Conservation (phyloP, 2,113 vertebrate species). For the Scomber japonicus region DNA sequence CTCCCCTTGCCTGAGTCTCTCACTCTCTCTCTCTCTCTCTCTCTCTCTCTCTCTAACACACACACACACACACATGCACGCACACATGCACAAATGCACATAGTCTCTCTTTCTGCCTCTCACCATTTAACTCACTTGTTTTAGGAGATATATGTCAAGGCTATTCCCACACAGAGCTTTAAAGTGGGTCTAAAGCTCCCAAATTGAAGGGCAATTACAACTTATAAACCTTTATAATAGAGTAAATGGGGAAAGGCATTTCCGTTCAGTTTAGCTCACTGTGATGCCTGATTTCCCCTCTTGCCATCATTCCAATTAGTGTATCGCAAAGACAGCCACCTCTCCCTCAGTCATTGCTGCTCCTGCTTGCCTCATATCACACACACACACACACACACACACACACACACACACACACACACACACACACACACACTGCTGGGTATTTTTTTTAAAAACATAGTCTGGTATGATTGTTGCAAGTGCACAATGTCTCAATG, state of each 20-base stretch:
- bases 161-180: constrained; percentile 66
- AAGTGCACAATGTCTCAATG: constrained; percentile 73
- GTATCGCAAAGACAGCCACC: constrained; percentile 52
- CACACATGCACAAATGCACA: background rate
- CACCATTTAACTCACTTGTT: constrained; percentile 72
- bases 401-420: too few species aligned
- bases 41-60: constrained; percentile 9
- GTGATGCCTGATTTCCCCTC: constrained; percentile 42
- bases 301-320: constrained; percentile 64
- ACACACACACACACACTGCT: constrained; percentile 33
- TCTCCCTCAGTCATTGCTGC: constrained; percentile 45
- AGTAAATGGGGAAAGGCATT: constrained; percentile 49
- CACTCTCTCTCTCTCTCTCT: constrained; percentile 12
- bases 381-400: too few species aligned
- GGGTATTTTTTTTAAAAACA: constrained; percentile 50
- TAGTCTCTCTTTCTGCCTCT: constrained; percentile 56
- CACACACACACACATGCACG: constrained; percentile 2
- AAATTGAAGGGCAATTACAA: constrained; percentile 71
- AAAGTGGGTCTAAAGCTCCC: constrained; percentile 57
- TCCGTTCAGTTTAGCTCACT: constrained; percentile 46
- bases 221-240: constrained; percentile 69
- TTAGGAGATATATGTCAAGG: constrained; percentile 68
- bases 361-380: constrained; percentile 50
- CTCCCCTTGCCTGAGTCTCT: constrained; percentile 41
- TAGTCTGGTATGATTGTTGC: constrained; percentile 69